These are phyloP conservation scores for Torymus tubicola DNA, from an alignment of 2,888 invertebrate species.

Conservation along the genomic window DNA sequence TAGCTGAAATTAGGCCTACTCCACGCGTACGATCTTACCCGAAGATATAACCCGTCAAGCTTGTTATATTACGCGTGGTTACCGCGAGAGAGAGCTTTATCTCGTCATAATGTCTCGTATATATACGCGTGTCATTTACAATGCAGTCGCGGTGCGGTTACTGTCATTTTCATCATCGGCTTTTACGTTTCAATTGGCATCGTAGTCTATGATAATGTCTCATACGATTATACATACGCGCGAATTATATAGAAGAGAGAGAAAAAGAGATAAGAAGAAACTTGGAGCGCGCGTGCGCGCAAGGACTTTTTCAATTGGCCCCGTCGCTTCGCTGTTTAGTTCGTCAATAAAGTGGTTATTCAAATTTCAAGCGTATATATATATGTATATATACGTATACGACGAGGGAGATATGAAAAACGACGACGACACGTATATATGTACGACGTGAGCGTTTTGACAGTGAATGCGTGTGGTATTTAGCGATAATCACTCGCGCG, in stretches of 20 bases:
- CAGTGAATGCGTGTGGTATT: not conserved
- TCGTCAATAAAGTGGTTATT: not conserved
- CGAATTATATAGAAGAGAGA: slow-evolving; percentile 1
- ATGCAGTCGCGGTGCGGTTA: slow-evolving; percentile 58
- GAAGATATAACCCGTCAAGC: no score
- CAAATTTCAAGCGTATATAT: not conserved
- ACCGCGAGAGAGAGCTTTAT: no score
- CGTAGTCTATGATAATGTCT: slow-evolving; percentile 66
- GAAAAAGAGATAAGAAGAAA: no score
- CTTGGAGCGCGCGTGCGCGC: not conserved
- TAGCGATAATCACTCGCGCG: slow-evolving; percentile 7
- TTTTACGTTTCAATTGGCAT: slow-evolving; percentile 65
- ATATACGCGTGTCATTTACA: slow-evolving; percentile 51
- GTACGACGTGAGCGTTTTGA: no score
- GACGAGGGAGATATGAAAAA: no score
- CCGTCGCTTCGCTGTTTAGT: not conserved
- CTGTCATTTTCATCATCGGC: slow-evolving; percentile 62
- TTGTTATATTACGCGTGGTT: no score
- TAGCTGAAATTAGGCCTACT: no score
- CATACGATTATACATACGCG: slow-evolving; percentile 55
- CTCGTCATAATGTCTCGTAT: no score
- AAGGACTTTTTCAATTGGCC: slow-evolving; percentile 44
- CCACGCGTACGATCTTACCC: no score
- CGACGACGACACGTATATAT: no score
- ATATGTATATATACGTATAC: no score